Conservation (phyloP, 2,888 invertebrate genomes). For the Palloptera scutellata region DNA sequence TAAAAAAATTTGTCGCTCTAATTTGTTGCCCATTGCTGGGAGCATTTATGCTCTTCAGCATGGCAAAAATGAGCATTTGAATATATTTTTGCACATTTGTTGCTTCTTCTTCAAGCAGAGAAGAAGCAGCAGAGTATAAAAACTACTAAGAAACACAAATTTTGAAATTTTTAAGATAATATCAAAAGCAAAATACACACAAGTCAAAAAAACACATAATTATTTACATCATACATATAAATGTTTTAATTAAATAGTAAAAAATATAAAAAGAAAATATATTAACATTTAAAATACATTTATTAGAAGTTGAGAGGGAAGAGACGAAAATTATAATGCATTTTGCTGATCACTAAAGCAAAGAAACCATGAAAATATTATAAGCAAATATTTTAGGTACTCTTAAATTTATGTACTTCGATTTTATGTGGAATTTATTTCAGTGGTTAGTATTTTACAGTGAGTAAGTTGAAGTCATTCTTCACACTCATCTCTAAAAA, state of each 20-base stretch:
- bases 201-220: slow-evolving; percentile 15
- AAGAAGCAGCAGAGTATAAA: too few relatives aligned
- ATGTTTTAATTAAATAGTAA: slow-evolving; percentile 20
- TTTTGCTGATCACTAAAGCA: slow-evolving; percentile 42
- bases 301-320: slow-evolving; percentile 33
- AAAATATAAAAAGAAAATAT: slow-evolving; percentile 21
- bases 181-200: neutral
- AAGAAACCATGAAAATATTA: neutral
- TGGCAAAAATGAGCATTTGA: neutral
- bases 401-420: too few relatives aligned
- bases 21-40: neutral
- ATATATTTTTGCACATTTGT: neutral
- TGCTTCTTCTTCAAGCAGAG: neutral
- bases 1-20: neutral
- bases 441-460: too few relatives aligned
- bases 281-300: slow-evolving; percentile 50
- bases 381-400: too few relatives aligned
- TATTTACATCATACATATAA: slow-evolving; percentile 18
- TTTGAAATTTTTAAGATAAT: neutral
- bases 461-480: too few relatives aligned
- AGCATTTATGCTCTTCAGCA: neutral
- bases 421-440: too few relatives aligned
- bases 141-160: too few relatives aligned
- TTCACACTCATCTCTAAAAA: too few relatives aligned
- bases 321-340: neutral